Evolutionary conservation across 2,113 vertebrate genomes (phyloP).

Genomic region (Bubo blakistoni): DNA sequence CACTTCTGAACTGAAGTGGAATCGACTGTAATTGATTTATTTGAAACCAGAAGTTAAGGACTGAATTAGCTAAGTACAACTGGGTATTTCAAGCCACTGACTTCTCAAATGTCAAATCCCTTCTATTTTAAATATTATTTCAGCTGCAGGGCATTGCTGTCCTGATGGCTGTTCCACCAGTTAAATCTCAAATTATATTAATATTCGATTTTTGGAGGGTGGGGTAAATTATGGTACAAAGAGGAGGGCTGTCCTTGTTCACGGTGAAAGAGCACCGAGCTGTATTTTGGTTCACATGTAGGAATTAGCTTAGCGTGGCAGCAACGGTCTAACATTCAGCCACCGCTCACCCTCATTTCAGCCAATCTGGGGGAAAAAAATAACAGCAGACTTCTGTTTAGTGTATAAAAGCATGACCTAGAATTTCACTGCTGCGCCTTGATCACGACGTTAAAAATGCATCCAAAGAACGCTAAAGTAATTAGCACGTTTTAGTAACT

Average conservation of each 20-base stretch:
- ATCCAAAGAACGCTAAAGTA: constrained; percentile 18
- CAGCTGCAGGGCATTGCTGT: constrained; percentile 86
- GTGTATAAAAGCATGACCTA: constrained; percentile 29
- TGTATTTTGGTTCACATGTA: constrained; percentile 31
- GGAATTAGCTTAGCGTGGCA: constrained; percentile 48
- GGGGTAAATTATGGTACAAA: constrained; percentile 62
- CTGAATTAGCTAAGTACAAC: constrained; percentile 94
- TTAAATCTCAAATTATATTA: constrained; percentile 85
- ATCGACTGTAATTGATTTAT: constrained; percentile 95
- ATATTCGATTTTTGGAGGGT: constrained; percentile 81
- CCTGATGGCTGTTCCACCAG: constrained; percentile 83
- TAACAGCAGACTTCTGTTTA: constrained; percentile 5
- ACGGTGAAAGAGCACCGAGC: constrained; percentile 33
- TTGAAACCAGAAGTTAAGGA: constrained; percentile 92
- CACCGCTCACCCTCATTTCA: constrained; percentile 40
- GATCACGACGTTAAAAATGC: background rate
- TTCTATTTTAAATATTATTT: constrained; percentile 89
- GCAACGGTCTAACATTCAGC: background rate
- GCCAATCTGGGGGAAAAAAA: background rate
- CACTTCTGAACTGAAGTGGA: constrained; percentile 91
- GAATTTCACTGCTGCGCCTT: constrained; percentile 25
- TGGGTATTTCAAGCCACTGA: constrained; percentile 92
- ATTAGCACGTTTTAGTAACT: constrained; percentile 56
- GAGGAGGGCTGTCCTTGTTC: constrained; percentile 47
- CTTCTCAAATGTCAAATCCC: constrained; percentile 89